phyloP scores from a whole-genome alignment of 1,140 invertebrate species.

The Xylocopa sonorina region DNA sequence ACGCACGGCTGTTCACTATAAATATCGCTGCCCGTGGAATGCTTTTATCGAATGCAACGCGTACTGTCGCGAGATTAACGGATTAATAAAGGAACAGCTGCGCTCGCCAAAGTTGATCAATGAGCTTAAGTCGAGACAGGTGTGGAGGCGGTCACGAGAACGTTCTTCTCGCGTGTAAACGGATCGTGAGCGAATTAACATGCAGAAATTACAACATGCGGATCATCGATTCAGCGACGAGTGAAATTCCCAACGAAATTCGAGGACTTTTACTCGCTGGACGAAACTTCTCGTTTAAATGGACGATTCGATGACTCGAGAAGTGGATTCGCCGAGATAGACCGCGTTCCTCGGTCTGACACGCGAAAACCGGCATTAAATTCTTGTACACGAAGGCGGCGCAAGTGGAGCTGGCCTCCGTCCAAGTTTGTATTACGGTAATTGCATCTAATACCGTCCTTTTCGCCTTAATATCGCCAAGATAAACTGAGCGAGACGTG shows the following conservation, averaged over 20 bases:
- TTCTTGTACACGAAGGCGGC: background rate
- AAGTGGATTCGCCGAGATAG: background rate
- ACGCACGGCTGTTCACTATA: background rate
- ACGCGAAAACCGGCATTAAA: background rate
- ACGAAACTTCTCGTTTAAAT: background rate
- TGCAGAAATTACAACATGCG: background rate
- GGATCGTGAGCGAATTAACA: background rate
- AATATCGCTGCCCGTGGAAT: background rate
- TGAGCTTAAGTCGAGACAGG: conserved; percentile 3
- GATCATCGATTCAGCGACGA: background rate
- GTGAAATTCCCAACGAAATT: background rate
- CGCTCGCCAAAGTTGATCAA: conserved; percentile 8
- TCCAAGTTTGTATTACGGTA: background rate
- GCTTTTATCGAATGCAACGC: background rate
- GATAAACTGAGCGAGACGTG: background rate
- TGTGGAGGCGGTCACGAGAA: conserved; percentile 4
- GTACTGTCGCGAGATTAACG: background rate
- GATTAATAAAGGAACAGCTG: conserved; percentile 23
- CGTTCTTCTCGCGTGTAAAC: background rate
- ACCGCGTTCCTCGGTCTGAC: background rate
- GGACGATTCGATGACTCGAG: conserved; percentile 9
- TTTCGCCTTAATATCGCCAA: background rate
- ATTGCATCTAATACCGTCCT: background rate
- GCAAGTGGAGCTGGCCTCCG: background rate
- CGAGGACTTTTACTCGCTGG: background rate